Conservation (phyloP, 2,113 vertebrate species). For the Engystomops pustulosus region DNA sequence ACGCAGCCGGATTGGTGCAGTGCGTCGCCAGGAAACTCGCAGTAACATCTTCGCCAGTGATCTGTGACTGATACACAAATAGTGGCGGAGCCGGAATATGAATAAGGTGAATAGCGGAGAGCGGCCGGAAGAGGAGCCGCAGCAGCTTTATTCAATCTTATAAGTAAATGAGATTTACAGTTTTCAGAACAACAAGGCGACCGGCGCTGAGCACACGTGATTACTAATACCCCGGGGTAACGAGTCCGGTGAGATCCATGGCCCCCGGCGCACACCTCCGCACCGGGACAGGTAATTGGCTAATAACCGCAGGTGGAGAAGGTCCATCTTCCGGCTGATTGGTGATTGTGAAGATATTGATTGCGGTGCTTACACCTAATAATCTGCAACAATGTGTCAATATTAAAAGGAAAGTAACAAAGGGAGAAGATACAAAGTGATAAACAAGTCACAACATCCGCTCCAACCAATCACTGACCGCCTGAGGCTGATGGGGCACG, state of each 20-base stretch:
- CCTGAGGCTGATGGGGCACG: not conserved
- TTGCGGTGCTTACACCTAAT: slow-evolving; percentile 3
- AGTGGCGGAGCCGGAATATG: slow-evolving; percentile 7
- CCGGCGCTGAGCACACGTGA: slow-evolving; percentile 65
- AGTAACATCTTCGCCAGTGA: slow-evolving; percentile 15
- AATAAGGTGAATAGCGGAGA: slow-evolving; percentile 43
- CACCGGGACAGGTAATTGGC: not conserved
- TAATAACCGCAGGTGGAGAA: slow-evolving; percentile 16
- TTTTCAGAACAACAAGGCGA: slow-evolving; percentile 53
- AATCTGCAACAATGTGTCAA: not conserved
- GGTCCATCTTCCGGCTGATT: not conserved
- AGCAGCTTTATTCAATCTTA: slow-evolving; percentile 37
- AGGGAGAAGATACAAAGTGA: not conserved
- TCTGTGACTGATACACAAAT: slow-evolving; percentile 43
- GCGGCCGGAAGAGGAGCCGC: not conserved
- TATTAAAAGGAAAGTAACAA: not conserved
- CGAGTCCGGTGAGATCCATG: slow-evolving; percentile 65
- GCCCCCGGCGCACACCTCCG: slow-evolving; percentile 57
- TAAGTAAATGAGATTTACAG: slow-evolving; percentile 65
- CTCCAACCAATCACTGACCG: no score
- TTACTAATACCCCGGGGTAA: slow-evolving; percentile 63
- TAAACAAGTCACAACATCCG: not conserved
- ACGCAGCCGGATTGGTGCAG: not conserved
- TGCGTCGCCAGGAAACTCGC: not conserved
- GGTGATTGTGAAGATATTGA: not conserved